These are phyloP conservation scores for Caenorhabditis japonica DNA, from an alignment of 2,888 invertebrate species.

Conservation along the genomic window DNA sequence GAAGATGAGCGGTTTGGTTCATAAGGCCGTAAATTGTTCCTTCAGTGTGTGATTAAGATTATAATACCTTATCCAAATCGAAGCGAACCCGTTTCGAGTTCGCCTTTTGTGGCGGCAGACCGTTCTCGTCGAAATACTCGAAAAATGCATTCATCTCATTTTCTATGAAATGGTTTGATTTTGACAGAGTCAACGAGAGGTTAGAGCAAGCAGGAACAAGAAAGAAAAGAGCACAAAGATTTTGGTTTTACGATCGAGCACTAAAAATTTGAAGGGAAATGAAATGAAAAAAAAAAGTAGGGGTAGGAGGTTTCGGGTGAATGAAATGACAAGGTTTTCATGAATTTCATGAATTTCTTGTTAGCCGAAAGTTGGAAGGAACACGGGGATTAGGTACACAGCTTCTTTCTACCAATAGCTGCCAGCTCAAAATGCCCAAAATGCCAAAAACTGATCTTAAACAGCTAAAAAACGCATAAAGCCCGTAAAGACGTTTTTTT, in stretches of 20 bases:
- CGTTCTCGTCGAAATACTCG: constrained; percentile 53
- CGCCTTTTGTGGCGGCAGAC: constrained; percentile 30
- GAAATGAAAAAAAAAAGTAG: background rate
- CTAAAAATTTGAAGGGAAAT: constrained; percentile 3
- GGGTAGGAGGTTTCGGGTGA: background rate
- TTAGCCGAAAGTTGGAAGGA: no score
- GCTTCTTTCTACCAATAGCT: no score
- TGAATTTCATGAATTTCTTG: no score
- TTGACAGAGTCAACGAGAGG: background rate
- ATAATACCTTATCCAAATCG: constrained; percentile 34
- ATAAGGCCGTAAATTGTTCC: background rate
- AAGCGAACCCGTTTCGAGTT: constrained; percentile 42
- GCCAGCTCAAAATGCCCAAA: no score
- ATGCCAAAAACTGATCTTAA: no score
- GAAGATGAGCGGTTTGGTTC: background rate
- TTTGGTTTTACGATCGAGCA: background rate
- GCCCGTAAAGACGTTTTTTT: no score
- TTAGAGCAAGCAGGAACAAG: background rate
- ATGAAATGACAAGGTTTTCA: no score
- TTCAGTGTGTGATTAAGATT: background rate
- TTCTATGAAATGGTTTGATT: no score
- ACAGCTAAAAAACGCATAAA: no score
- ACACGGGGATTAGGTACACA: no score
- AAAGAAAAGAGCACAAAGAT: background rate
- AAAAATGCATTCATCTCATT: constrained; percentile 51